Base-by-base conservation (phyloP, 2,797 vertebrate genomes). In the Etheostoma perlongum region DNA sequence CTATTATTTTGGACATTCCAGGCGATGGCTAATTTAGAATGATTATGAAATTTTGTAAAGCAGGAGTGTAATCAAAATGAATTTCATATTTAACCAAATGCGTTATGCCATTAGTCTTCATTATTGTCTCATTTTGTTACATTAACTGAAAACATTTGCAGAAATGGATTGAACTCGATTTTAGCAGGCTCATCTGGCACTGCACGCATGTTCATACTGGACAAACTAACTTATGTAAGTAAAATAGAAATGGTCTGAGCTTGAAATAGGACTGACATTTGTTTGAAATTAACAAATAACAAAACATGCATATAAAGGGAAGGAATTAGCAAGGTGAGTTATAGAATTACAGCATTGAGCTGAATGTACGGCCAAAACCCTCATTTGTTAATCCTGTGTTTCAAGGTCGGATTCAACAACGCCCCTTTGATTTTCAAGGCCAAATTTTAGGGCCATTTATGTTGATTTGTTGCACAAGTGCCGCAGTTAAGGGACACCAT, bases 401-500 rank as follows among this genome's bases (percentile, higher is more conserved):
- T 88, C 76, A 86, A 89, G 74, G 76, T 82, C 79, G 81, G 86
- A 88, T 93, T 89, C 84, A 80, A 71, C 60, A 55, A 80, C 3
- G 49, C 71, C 72, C 53, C 74, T 88, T 91, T 80, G 85, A 86
- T 88, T 93, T 89, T 90, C 86, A 68, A 69, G 76, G 79, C 86
- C 89, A 84, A 86, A 88, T 89, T 90, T 85, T 85, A 82, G 82
- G 83, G 81, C 88, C 90, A 92, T 94, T 95, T 91, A 89, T 93
- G 92, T 91, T 95, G 92, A 94, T 95, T 95, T 95, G 94, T 94
- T 64, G 70, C 89, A 85, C 90, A 76, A 91, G 80, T 83, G 84
- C 83, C 30, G 79, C 92, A 94, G 94, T 96, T 95, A 96, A 92
- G 80, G 77, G 72, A 77, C 81, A 66, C 87, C 87, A 79, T 85